Evolutionary conservation across 2,888 invertebrate species (phyloP).

Genomic region (Drosophila suboccidentalis): DNA sequence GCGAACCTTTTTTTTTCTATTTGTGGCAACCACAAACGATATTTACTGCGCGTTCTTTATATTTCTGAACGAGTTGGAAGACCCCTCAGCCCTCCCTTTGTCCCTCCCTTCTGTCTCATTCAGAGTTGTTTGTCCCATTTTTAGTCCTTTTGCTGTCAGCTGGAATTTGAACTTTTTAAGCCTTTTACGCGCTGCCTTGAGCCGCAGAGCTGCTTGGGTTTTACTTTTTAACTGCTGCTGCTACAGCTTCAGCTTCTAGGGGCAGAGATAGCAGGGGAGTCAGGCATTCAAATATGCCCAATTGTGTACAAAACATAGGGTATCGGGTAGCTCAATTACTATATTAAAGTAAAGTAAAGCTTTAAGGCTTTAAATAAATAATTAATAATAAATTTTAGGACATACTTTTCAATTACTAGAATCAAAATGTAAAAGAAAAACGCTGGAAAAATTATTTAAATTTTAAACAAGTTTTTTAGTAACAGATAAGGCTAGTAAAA

Average conservation of each 20-base stretch:
- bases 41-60: slow-evolving; percentile 72
- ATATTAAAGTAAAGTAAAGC: not conserved
- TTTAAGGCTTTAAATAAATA: not conserved
- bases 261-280: slow-evolving; percentile 1
- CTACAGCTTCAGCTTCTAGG: not conserved
- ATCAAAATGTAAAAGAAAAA: too few species aligned
- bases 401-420: not conserved
- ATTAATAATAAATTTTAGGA: not conserved
- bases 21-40: slow-evolving; percentile 79
- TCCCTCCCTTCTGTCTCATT: not conserved
- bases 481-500: not conserved
- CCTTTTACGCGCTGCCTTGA: slow-evolving; percentile 80
- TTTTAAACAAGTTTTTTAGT: not conserved
- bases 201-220: slow-evolving; percentile 63
- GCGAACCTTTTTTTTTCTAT: slow-evolving; percentile 82
- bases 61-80: slow-evolving; percentile 48
- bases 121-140: slow-evolving; percentile 51
- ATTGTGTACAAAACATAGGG: slow-evolving; percentile 29
- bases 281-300: slow-evolving; percentile 51
- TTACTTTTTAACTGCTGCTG: slow-evolving; percentile 56
- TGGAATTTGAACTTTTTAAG: slow-evolving; percentile 82
- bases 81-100: not conserved
- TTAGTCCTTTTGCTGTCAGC: slow-evolving; percentile 70
- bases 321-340: slow-evolving; percentile 20
- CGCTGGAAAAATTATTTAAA: too few species aligned